Base-by-base conservation (phyloP, 1,140 invertebrate genomes). In the Dreissena rostriformis region DNA sequence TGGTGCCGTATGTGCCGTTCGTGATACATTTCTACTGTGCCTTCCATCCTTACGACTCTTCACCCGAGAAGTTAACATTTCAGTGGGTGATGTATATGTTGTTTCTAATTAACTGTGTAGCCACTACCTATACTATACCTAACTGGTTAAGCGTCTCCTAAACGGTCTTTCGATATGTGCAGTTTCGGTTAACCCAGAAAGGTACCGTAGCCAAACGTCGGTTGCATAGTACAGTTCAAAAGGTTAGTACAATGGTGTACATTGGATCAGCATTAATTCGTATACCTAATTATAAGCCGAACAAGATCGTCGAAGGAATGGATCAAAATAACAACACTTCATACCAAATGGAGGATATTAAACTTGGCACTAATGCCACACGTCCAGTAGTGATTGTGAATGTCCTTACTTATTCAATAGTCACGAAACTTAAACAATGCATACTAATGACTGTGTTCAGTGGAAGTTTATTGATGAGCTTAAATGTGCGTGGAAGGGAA, bases 111-210 rank as follows among this genome's bases (percentile, higher is more conserved):
- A 91, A 98, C 86, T 97, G 98, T 90, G 93, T 94, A 0, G 93
- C 95, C 95, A 97, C 98, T 0, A 95, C 97, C 90, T 98, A 99
- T 93, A 98, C 98, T 0, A 97, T 98, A 67, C 98, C 97, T 0
- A 98, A 98, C 82, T 98, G 97, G 96, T 91, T 99, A 82, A 98
- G 98, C 0, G 96, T 99, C 0, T 97, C 97, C 0, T 92, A 99
- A 65, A 98, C 98, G 0, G 96, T 98, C 0, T 91, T 92, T 52
- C 76, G 91, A 29, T 97, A 4, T 96, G 98, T 7, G 93, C 95
- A 89, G 90, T 95, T 92, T 96, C 96, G 4, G 96, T 97, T 86
- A 94, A 95, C 84, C 96, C 96, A 93, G 93, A 86, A 82, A 28
- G 97, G 96, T 95, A 97, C 97, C 86, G 94, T 97, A 95, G 96